Percentiles rank a stretch among this genome's conserved stretches.
Evolutionary conservation across 2,113 vertebrate species (phyloP).

Genomic region (Tamias sibiricus): DNA sequence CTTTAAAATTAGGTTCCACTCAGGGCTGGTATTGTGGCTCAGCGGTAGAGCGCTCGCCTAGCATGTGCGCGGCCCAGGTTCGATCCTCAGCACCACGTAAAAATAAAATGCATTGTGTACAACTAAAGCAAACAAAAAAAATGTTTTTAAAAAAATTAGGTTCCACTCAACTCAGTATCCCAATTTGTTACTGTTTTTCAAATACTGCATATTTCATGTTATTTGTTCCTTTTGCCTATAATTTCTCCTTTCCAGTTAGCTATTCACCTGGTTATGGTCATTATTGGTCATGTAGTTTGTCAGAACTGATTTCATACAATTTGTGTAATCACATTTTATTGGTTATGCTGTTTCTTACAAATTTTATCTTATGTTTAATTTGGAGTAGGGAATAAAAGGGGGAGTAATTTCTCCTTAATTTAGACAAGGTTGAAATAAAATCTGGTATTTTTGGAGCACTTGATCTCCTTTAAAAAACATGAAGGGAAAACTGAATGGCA

Average conservation of each 20-base stretch:
- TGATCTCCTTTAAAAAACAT: neutral
- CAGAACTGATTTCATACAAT: neutral
- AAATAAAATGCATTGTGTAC: no score
- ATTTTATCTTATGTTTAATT: neutral
- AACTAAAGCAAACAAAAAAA: no score
- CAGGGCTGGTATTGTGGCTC: no score
- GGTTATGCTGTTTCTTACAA: neutral
- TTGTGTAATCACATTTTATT: neutral
- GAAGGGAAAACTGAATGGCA: neutral
- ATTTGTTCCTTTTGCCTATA: neutral
- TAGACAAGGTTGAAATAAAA: constrained; percentile 18
- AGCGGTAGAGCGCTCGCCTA: no score
- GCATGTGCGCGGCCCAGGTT: no score
- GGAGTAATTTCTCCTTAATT: neutral
- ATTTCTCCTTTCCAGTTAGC: neutral
- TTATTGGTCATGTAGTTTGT: neutral
- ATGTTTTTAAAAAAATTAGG: no score
- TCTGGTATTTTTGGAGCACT: neutral
- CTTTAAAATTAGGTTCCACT: neutral
- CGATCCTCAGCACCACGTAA: no score
- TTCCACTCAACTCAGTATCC: neutral
- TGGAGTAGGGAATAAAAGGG: neutral
- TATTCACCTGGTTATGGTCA: neutral
- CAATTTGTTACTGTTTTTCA: neutral
- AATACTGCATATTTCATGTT: neutral